Percentiles rank a stretch among this genome's conserved stretches.
Evolutionary conservation across 2,797 vertebrate genomes (phyloP).

Genomic region (Parotocinclus haroldoi): DNA sequence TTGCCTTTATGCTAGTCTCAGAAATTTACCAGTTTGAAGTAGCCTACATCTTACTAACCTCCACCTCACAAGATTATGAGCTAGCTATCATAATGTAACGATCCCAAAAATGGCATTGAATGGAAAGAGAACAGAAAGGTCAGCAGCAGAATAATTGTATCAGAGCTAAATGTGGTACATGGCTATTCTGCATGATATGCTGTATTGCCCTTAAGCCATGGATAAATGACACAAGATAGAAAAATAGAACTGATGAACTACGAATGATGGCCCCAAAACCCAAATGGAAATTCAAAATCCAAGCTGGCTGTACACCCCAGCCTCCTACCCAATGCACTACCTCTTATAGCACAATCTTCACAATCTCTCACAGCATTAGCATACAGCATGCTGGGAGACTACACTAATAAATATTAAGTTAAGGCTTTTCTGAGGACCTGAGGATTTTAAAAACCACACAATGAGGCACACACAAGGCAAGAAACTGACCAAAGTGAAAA

Average conservation of each 20-base stretch:
- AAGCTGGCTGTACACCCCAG: slow-evolving; percentile 28
- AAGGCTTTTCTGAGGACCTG: slow-evolving; percentile 81
- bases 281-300: slow-evolving; percentile 39
- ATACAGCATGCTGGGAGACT: slow-evolving; percentile 50
- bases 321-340: slow-evolving; percentile 16
- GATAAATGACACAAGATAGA: slow-evolving; percentile 52
- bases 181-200: slow-evolving; percentile 62
- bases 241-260: slow-evolving; percentile 54
- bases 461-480: slow-evolving; percentile 82
- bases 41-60: slow-evolving; percentile 64
- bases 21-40: slow-evolving; percentile 64
- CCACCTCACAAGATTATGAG: slow-evolving; percentile 66
- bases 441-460: slow-evolving; percentile 75
- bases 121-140: slow-evolving; percentile 61
- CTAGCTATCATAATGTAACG: slow-evolving; percentile 65
- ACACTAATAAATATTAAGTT: slow-evolving; percentile 68
- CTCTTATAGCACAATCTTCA: slow-evolving; percentile 8
- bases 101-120: slow-evolving; percentile 64
- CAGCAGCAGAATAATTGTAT: slow-evolving; percentile 66
- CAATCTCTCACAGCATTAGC: slow-evolving; percentile 36
- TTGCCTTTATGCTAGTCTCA: slow-evolving; percentile 62
- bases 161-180: slow-evolving; percentile 58
- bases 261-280: slow-evolving; percentile 36
- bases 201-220: slow-evolving; percentile 62
- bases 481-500: slow-evolving; percentile 60